phyloP scores from a whole-genome alignment of 2,888 invertebrate species.

The Agriopis leucophaearia region DNA sequence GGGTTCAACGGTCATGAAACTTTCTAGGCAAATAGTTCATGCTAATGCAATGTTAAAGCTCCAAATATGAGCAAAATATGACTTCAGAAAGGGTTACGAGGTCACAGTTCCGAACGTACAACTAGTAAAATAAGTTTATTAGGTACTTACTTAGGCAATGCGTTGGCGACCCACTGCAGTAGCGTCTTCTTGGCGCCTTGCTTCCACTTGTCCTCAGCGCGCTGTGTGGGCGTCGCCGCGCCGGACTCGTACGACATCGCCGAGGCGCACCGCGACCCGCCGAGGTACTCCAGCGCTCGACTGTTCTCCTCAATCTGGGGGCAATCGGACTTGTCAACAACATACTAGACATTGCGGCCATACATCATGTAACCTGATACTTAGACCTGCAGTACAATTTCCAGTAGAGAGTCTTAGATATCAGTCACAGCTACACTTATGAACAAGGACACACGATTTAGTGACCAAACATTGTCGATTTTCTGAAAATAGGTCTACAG shows the following conservation, averaged over 20 bases:
- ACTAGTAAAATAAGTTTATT: no score
- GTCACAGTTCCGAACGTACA: no score
- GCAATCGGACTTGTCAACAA: slow-evolving; percentile 36
- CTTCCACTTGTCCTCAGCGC: slow-evolving; percentile 91
- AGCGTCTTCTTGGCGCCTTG: slow-evolving; percentile 96
- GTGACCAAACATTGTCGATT: background rate
- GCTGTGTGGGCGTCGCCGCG: slow-evolving; percentile 87
- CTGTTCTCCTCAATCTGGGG: slow-evolving; percentile 97
- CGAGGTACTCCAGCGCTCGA: slow-evolving; percentile 94
- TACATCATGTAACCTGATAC: background rate
- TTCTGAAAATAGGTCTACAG: no score
- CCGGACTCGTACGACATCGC: slow-evolving; percentile 94
- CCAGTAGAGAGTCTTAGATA: background rate
- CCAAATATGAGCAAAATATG: no score
- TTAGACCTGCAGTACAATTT: background rate
- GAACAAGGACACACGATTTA: background rate
- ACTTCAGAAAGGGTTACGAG: no score
- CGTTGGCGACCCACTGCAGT: slow-evolving; percentile 97
- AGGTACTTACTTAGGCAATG: slow-evolving; percentile 87
- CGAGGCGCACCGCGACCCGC: slow-evolving; percentile 92
- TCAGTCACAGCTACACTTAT: background rate
- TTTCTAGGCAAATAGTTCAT: no score
- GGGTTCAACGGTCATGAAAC: no score
- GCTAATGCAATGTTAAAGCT: no score
- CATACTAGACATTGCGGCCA: background rate